Evolutionary conservation across 2,797 vertebrate species (phyloP).

Genomic region (Tenualosa thibaudeaui): DNA sequence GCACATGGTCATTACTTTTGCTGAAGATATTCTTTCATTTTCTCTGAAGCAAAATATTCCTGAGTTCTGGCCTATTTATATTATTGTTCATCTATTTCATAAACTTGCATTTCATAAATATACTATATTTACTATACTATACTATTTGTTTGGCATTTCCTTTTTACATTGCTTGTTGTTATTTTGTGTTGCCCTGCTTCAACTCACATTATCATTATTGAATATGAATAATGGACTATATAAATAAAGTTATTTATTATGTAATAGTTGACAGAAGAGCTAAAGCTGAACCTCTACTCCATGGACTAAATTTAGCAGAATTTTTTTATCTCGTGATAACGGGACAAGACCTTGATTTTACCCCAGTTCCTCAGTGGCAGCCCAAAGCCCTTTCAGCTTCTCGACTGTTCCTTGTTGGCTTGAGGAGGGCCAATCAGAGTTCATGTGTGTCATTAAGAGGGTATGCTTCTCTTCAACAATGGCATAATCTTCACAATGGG

Average conservation of each 20-base stretch:
- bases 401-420: not conserved
- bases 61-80: not conserved
- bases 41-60: not conserved
- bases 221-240: not conserved
- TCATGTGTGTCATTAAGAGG: not conserved
- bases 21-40: not conserved
- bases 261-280: not conserved
- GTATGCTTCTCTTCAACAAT: conserved; percentile 1
- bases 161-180: not conserved
- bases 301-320: not conserved
- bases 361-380: not conserved
- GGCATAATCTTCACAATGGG: not conserved
- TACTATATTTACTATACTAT: too few species aligned
- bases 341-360: conserved; percentile 18
- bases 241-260: not conserved
- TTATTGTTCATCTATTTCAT: not conserved
- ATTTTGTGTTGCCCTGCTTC: not conserved
- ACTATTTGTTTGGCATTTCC: not conserved
- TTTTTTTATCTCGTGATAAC: not conserved
- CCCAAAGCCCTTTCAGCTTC: not conserved
- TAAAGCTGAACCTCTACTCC: not conserved
- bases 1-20: too few species aligned
- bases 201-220: not conserved
- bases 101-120: not conserved
- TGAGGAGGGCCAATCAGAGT: not conserved